These are phyloP conservation scores for Pissodes strobi DNA, from an alignment of 1,140 invertebrate genomes.

Conservation along the genomic window DNA sequence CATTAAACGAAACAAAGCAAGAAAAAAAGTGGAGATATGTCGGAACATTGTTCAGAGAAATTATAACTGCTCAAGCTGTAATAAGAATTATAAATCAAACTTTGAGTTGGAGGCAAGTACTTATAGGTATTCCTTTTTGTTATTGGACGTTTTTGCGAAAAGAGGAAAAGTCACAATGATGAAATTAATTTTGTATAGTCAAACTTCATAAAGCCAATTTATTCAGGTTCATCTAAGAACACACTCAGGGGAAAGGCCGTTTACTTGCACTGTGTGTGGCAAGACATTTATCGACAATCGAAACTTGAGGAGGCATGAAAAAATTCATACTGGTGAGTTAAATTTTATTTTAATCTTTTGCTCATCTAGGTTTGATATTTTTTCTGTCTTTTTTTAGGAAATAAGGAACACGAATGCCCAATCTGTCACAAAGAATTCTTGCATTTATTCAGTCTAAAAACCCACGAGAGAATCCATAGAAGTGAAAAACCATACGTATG, in stretches of 20 bases:
- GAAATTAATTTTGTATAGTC: conserved; percentile 9
- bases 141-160: not conserved
- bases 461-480: conserved; percentile 56
- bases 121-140: too few species aligned
- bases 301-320: conserved; percentile 66
- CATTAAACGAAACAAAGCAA: too few species aligned
- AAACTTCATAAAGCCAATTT: too few species aligned
- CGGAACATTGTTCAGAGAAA: too few species aligned
- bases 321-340: conserved; percentile 66
- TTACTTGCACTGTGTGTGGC: conserved; percentile 65
- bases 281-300: conserved; percentile 75
- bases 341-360: not conserved
- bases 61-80: conserved; percentile 5
- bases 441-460: conserved; percentile 46
- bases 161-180: not conserved
- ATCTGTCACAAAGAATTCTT: conserved; percentile 65
- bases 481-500: conserved; percentile 49
- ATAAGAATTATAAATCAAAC: conserved; percentile 34
- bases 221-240: conserved; percentile 37
- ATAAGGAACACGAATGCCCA: conserved; percentile 57
- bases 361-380: conserved; percentile 33
- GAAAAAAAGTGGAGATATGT: too few species aligned
- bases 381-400: conserved; percentile 46
- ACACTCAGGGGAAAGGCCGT: conserved; percentile 58
- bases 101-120: conserved; percentile 31